Conservation (phyloP, 2,113 vertebrate genomes). For the Ceyx melanurus region DNA sequence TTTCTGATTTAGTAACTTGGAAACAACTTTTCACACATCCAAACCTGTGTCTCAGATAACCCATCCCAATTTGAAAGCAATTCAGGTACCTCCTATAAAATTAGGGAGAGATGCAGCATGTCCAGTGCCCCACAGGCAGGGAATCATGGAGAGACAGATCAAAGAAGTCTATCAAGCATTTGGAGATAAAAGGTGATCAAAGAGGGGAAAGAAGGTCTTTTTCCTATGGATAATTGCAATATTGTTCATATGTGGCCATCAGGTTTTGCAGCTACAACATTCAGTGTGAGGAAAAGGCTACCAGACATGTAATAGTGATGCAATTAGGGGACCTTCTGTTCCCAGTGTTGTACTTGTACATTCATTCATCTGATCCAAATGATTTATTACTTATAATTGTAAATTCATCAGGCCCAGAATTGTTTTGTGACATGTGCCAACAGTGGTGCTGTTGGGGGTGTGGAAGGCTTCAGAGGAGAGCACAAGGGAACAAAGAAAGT, state of each 20-base stretch:
- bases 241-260: not conserved
- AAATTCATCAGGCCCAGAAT: not conserved
- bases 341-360: not conserved
- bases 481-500: not conserved
- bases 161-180: not conserved
- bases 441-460: not conserved
- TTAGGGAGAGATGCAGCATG: not conserved
- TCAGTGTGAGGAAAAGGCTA: not conserved
- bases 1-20: not conserved
- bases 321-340: not conserved
- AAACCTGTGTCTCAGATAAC: not conserved
- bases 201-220: not conserved
- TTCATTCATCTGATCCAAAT: not conserved
- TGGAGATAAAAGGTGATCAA: not conserved
- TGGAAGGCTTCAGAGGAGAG: not conserved
- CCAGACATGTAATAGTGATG: not conserved
- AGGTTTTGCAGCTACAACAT: not conserved
- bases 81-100: not conserved
- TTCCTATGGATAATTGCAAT: not conserved
- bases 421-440: not conserved
- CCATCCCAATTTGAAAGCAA: not conserved
- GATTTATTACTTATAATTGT: not conserved
- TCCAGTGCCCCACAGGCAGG: not conserved
- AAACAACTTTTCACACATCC: not conserved
- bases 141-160: not conserved